Percentiles rank a stretch among this genome's conserved stretches.
Evolutionary conservation across 1,140 invertebrate species (phyloP).

Genomic region (Drosophila sproati): DNA sequence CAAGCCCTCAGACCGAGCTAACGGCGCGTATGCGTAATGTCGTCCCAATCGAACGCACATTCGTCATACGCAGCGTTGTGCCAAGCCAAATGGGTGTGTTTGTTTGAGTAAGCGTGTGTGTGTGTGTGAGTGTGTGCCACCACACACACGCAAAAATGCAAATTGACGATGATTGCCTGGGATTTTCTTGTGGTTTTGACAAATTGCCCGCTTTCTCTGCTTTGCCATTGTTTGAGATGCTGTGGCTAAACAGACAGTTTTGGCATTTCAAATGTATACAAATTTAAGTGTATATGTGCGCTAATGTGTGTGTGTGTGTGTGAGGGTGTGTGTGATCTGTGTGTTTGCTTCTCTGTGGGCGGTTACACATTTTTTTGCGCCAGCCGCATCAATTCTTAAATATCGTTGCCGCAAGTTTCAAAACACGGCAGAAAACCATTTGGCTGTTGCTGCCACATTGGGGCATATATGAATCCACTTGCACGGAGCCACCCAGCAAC

Average conservation of each 20-base stretch:
- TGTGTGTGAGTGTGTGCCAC: neutral
- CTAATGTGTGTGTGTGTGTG: constrained; percentile 7
- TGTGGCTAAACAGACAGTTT: constrained; percentile 63
- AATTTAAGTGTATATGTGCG: constrained; percentile 16
- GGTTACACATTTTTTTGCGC: constrained; percentile 31
- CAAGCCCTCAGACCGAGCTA: constrained; percentile 2
- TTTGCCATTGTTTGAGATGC: constrained; percentile 47
- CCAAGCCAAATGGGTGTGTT: neutral
- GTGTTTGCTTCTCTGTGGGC: constrained; percentile 5
- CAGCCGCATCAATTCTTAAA: constrained; percentile 65
- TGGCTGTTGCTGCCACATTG: constrained; percentile 7
- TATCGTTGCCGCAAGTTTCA: constrained; percentile 26
- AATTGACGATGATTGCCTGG: constrained; percentile 57
- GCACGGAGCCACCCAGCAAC: neutral
- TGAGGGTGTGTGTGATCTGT: constrained; percentile 11
- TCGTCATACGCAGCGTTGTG: constrained; percentile 53
- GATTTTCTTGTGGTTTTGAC: constrained; percentile 69
- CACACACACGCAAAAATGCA: constrained; percentile 55
- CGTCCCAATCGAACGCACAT: constrained; percentile 61
- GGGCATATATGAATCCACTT: constrained; percentile 1
- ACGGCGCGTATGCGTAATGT: constrained; percentile 61
- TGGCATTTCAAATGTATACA: constrained; percentile 61
- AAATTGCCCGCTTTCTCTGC: constrained; percentile 70
- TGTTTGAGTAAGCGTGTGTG: neutral
- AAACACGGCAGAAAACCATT: constrained; percentile 9